Evolutionary conservation across 1,140 invertebrate species (phyloP), one percentile per base, ranked within the genome.

Genomic region (Holcopasites calliopsidis): DNA sequence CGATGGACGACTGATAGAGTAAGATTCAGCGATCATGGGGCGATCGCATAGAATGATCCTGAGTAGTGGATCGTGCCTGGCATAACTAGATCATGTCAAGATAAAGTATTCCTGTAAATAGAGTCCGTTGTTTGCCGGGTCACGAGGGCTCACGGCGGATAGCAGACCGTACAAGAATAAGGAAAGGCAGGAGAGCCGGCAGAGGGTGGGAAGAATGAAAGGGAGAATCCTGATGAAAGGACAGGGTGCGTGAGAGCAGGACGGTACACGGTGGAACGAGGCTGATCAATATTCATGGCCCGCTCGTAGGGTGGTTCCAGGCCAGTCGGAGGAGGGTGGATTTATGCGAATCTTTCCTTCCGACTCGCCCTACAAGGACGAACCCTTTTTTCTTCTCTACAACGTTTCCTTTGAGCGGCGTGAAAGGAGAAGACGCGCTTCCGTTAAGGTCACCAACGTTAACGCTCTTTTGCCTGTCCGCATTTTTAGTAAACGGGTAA

Each of bases 231-330:
- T 21, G 55, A 28, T 26, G 65, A 55, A 54, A 54, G 38, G 57
- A 70, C 64, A 18, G 42, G n/a, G n/a, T 83, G 82, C 73, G 78
- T 77, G 75, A 57, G 76, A 68, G 69, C 26, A 77, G 70, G 26
- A 77, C 50, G 76, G 74, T 18, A 47, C 72, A 72, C 72, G 49
- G 35, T 74, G 72, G 73, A 85, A 90, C 88, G 83, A 84, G 77
- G 85, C 86, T 90, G 89, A 91, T 91, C 90, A 90, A 91, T 91
- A 90, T 91, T 91, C 90, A 90, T 91, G 87, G 88, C 86, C 85
- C 81, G 87, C 85, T 83, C 84, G 85, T 86, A 76, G 83, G 82
- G 86, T 84, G 83, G 77, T 77, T 72, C 68, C 75, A 60, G 71
- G 57, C 33, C 26, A 69, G 73, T 65, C 55, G 23, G 62, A 18